phyloP scores from a whole-genome alignment of 92 coral and sea anemone genomes.

The Bergia puertoricense region DNA sequence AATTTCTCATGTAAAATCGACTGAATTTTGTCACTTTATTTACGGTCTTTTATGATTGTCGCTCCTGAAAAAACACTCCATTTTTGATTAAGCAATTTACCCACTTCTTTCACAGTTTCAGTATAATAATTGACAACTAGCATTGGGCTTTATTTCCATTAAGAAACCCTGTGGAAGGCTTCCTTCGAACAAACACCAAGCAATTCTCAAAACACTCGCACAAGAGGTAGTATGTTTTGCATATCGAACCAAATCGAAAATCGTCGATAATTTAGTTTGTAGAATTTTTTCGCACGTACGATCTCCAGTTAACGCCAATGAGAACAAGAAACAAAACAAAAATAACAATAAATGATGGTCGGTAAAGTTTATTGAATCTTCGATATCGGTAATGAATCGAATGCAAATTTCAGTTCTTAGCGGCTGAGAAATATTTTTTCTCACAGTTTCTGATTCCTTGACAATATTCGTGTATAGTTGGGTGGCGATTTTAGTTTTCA shows the following conservation, averaged over 20 bases:
- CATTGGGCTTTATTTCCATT: conserved; percentile 6
- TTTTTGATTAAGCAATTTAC: conserved; percentile 21
- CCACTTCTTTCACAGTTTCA: conserved; percentile 5
- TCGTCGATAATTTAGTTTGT: not conserved
- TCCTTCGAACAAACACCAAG: conserved; percentile 10
- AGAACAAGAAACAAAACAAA: conserved; percentile 13
- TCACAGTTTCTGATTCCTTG: not conserved
- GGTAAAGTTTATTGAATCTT: conserved; percentile 31
- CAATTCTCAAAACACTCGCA: conserved; percentile 24
- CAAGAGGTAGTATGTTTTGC: conserved; percentile 2
- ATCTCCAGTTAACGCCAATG: not conserved
- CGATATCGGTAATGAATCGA: conserved; percentile 14
- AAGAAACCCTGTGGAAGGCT: conserved; percentile 5
- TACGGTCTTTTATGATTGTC: not conserved
- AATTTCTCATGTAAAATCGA: conserved; percentile 17
- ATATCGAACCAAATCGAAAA: conserved; percentile 22
- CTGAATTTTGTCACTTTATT: conserved; percentile 1
- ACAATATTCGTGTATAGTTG: not conserved
- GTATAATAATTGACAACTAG: conserved; percentile 24
- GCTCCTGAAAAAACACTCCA: not conserved
- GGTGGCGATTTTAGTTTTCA: not conserved
- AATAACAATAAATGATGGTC: conserved; percentile 5
- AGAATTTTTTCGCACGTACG: conserved; percentile 7
- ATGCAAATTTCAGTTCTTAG: conserved; percentile 35
- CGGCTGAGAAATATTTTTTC: not conserved